These are phyloP conservation scores for Heterochromis multidens DNA, from an alignment of 2,113 vertebrate species.

Conservation along the genomic window DNA sequence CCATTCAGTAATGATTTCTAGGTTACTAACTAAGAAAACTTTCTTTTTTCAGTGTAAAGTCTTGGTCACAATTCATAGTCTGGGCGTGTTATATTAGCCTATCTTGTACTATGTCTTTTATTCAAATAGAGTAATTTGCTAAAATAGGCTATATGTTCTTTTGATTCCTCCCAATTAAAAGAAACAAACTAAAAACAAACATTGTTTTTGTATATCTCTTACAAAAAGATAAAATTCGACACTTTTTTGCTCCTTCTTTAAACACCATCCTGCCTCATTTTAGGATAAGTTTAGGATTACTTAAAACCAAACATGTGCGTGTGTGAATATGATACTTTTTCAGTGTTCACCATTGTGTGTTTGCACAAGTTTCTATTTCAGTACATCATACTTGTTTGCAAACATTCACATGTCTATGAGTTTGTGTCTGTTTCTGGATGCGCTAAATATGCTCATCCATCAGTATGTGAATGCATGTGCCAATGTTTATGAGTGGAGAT, in stretches of 20 bases:
- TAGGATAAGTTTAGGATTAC: neutral
- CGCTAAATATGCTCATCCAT: slow-evolving; percentile 31
- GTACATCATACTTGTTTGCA: neutral
- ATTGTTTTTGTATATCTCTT: neutral
- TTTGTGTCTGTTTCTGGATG: neutral
- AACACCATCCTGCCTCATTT: neutral
- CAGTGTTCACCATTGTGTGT: neutral
- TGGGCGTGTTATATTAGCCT: neutral
- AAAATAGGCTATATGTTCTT: neutral
- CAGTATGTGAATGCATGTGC: slow-evolving; percentile 2
- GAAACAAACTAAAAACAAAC: neutral
- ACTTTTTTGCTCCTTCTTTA: neutral
- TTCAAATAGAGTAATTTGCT: neutral
- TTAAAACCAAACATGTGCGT: neutral
- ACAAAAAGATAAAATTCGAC: neutral
- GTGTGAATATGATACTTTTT: neutral
- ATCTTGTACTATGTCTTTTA: neutral
- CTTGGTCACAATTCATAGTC: neutral
- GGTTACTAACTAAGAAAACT: neutral
- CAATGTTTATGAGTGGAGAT: slow-evolving; percentile 9
- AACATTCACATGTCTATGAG: neutral
- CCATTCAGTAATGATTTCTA: neutral
- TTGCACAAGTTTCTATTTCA: neutral
- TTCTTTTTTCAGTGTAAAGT: neutral
- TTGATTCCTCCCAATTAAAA: neutral